Evolutionary conservation across 2,888 invertebrate species (phyloP).

Genomic region (Oxycera nigricornis): DNA sequence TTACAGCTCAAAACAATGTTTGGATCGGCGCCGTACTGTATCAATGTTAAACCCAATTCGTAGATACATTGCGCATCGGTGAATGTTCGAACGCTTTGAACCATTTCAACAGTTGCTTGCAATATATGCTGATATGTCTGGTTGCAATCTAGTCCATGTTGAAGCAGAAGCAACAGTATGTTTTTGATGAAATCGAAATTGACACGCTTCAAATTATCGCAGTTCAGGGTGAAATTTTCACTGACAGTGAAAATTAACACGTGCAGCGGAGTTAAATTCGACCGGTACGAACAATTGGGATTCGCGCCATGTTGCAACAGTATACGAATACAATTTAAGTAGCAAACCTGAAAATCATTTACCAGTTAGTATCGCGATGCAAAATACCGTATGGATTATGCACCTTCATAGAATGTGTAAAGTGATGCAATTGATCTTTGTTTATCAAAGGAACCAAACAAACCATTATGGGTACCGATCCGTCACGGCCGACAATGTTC

Average conservation of each 20-base stretch:
- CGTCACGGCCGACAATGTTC: constrained; percentile 74
- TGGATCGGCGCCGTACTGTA: constrained; percentile 78
- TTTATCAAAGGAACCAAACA: constrained; percentile 77
- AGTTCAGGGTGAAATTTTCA: constrained; percentile 73
- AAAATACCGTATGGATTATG: constrained; percentile 39
- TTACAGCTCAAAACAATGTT: constrained; percentile 67
- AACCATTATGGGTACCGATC: constrained; percentile 77
- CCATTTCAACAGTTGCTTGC: constrained; percentile 74
- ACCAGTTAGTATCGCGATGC: too few relatives aligned
- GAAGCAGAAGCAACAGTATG: constrained; percentile 69
- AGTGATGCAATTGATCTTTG: constrained; percentile 75
- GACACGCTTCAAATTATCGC: constrained; percentile 71
- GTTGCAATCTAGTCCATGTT: constrained; percentile 73
- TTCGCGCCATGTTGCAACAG: constrained; percentile 75
- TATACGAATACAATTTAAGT: constrained; percentile 73
- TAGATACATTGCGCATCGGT: constrained; percentile 73
- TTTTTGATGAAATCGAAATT: constrained; percentile 76
- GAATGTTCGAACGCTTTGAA: constrained; percentile 71
- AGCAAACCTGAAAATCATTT: constrained; percentile 67
- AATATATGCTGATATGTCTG: constrained; percentile 74
- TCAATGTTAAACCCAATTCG: constrained; percentile 72
- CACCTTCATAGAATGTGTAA: constrained; percentile 77
- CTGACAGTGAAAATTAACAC: constrained; percentile 75
- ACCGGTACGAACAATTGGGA: constrained; percentile 74
- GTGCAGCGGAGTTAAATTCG: constrained; percentile 73